Evolutionary conservation across 2,797 vertebrate genomes (phyloP), one percentile per base, ranked within the genome.

Genomic region (Xyrichtys novacula): DNA sequence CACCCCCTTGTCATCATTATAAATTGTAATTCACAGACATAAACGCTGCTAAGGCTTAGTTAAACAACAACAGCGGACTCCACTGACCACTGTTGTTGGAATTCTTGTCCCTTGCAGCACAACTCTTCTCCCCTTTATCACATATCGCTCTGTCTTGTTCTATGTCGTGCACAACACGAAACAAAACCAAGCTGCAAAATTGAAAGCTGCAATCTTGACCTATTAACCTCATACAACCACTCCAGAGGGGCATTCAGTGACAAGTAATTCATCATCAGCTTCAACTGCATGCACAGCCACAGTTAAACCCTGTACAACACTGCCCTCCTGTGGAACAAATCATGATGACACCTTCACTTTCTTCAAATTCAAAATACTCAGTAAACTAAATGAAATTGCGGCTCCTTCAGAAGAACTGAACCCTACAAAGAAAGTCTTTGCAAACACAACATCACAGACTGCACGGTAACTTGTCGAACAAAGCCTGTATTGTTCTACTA

Each of bases 271-370:
- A 70, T 61, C 60, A 63, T 22, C 32, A 26, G 25, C 55, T 52
- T 47, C 22, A 46, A 17, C 68, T 26, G 22, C 71, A 53, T 2
- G 28, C 3, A 1, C 1, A 7, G 10, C 26, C 7, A 1, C 36
- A 43, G 54, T 9, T 1, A 55, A 65, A 38, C 31, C 34, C 65
- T 81, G 70, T 71, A 12, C 65, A 78, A 89, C 19, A 85, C 81
- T 89, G 92, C 93, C 93, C 92, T 85, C 94, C 61, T 70, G 85
- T 93, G 94, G 93, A 71, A 8, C 1, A 20, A 1, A 16, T 25
- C 12, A 26, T 14, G 25, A 2, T 64, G 6, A 57, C 47, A 31
- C 15, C 11, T 19, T 46, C 7, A 26, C 39, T 59, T 48, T 38
- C 17, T 14, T 23, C 15, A 16, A 29, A 36, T 48, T 20, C 6